Evolutionary conservation across 2,888 invertebrate species (phyloP), one percentile per base, ranked within the genome.

Genomic region (Pardosa pseudoannulata): DNA sequence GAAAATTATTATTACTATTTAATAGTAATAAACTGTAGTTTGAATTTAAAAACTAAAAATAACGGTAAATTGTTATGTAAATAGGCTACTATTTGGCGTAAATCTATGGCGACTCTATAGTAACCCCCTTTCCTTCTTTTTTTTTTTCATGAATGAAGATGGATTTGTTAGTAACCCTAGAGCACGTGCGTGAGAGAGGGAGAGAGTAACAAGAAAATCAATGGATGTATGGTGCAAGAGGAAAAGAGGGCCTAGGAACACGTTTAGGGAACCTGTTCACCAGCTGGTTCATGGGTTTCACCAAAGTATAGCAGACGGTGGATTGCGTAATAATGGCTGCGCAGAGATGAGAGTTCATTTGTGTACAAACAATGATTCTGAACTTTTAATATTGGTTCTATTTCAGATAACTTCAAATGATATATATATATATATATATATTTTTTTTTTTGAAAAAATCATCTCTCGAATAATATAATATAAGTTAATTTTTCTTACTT

Each of bases 201-300:
- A 46, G 46, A 28, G 46, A 46, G 72, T 39, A 29, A 72, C 0
- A 36, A 31, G 46, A 73, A 73, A 73, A 73, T 70, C 70, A 70
- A 70, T 70, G 36, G 23, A 23, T 19, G n/a, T 56, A 56, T 67
- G 67, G 32, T 32, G 19, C 7, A 23, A 6, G 13, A 31, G 16
- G 62, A 36, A 16, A 46, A 46, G 2, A 2, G 46, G 16, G 46
- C 16, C 16, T 46, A 9, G 46, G 11, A 46, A 46, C 46, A 16
- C 5, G 46, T 46, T 46, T 36, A 9, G 6, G 9, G 36, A n/a
- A n/a, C n/a, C n/a, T n/a, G n/a, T n/a, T n/a, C n/a, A n/a, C n/a
- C n/a, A n/a, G n/a, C n/a, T n/a, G n/a, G n/a, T n/a, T n/a, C n/a
- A n/a, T n/a, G n/a, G n/a, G n/a, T n/a, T n/a, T n/a, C n/a, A n/a